A percentile compares a stretch with the other conserved stretches of the same genome.
phyloP scores from a whole-genome alignment of 2,888 invertebrate genomes.

The Drosophila siamana region DNA sequence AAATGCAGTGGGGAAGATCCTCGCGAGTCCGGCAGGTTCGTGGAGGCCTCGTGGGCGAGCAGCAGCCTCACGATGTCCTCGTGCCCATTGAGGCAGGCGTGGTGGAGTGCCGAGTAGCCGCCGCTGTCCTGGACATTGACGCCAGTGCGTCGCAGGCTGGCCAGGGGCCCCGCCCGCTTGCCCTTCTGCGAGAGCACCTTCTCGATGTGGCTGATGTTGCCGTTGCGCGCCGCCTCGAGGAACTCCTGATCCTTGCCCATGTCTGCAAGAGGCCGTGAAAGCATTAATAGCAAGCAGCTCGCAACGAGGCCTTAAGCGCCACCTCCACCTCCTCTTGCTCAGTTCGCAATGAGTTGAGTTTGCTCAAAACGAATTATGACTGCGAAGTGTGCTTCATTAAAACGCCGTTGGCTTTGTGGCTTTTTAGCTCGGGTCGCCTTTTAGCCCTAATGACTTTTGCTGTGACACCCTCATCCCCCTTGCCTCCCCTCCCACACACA shows the following conservation, averaged over 20 bases:
- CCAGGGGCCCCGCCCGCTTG: conserved; percentile 96
- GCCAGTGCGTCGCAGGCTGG: conserved; percentile 95
- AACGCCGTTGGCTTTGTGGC: conserved; percentile 65
- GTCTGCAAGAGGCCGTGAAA: background rate
- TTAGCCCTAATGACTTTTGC: conserved; percentile 73
- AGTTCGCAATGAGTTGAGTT: conserved; percentile 65
- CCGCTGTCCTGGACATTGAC: conserved; percentile 97
- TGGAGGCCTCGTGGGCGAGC: conserved; percentile 92
- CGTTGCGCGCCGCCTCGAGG: conserved; percentile 97
- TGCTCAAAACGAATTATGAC: conserved; percentile 69
- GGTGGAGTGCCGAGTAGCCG: conserved; percentile 97
- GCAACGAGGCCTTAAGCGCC: conserved; percentile 53
- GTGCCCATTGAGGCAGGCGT: conserved; percentile 97
- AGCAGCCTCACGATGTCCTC: conserved; percentile 94
- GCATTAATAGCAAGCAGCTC: conserved; percentile 61
- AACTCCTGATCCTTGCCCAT: conserved; percentile 99
- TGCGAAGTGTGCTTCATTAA: conserved; percentile 75
- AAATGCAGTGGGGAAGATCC: conserved; percentile 97
- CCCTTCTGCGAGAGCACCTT: conserved; percentile 95
- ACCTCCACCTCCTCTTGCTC: too few species aligned
- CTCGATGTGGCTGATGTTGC: conserved; percentile 94
- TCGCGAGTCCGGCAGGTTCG: conserved; percentile 94
- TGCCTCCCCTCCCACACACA: background rate
- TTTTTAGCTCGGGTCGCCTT: too few species aligned
- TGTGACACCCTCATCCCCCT: conserved; percentile 23